Percentiles rank a stretch among this genome's conserved stretches.
phyloP scores from a whole-genome alignment of 2,797 vertebrate genomes.

The Salarias fasciatus region DNA sequence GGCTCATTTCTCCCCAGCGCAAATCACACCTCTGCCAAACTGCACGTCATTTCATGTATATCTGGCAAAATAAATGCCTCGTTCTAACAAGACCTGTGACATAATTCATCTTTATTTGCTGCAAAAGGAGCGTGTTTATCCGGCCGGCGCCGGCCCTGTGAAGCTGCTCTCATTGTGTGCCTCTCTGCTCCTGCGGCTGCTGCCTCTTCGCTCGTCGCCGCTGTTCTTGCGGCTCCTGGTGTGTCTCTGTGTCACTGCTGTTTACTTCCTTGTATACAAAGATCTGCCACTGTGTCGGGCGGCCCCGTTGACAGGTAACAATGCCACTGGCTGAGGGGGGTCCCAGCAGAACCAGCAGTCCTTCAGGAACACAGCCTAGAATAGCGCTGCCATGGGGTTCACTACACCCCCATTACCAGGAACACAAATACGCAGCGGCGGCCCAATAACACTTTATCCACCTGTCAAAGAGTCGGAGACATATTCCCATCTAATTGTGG shows the following conservation, averaged over 20 bases:
- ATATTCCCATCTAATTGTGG: slow-evolving; percentile 54
- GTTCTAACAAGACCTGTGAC: slow-evolving; percentile 46
- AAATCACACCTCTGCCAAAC: slow-evolving; percentile 67
- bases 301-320: slow-evolving; percentile 77
- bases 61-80: slow-evolving; percentile 58
- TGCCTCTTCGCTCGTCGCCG: slow-evolving; percentile 39
- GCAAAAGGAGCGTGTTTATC: slow-evolving; percentile 52
- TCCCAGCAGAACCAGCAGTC: slow-evolving; percentile 63
- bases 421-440: slow-evolving; percentile 44
- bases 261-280: slow-evolving; percentile 73
- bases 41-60: slow-evolving; percentile 65
- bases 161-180: slow-evolving; percentile 52
- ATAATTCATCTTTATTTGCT: slow-evolving; percentile 68
- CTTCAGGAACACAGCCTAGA: slow-evolving; percentile 64
- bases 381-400: slow-evolving; percentile 58
- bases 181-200: slow-evolving; percentile 37
- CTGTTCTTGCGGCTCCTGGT: slow-evolving; percentile 57
- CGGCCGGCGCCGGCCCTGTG: slow-evolving; percentile 40
- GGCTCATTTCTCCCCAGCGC: slow-evolving; percentile 60
- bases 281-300: slow-evolving; percentile 65
- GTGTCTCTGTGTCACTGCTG: slow-evolving; percentile 66
- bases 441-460: slow-evolving; percentile 44
- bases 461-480: slow-evolving; percentile 44
- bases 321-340: slow-evolving; percentile 67
- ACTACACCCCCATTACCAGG: slow-evolving; percentile 44